Evolutionary conservation across 2,113 vertebrate species (phyloP), one percentile per base, ranked within the genome.

Genomic region (Cryptotis parvus): DNA sequence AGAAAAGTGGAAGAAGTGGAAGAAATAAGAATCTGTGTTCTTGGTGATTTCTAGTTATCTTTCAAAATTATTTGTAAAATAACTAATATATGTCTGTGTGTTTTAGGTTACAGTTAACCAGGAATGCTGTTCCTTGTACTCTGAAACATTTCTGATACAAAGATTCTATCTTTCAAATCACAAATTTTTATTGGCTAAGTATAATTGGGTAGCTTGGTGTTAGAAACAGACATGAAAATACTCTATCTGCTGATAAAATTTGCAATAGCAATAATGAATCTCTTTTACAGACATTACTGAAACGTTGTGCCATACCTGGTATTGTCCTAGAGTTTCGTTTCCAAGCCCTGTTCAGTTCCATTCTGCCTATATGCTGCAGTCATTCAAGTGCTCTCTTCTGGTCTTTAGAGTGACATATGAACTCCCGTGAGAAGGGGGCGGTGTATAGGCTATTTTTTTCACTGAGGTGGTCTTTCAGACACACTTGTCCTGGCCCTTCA

Each of bases 151-250:
- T 92, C 43, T 81, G 37, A 37, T 52, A 41, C 6, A 76, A 75
- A 52, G 41, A 27, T 82, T 9, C 29, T 9, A 12, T 72, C 29
- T 87, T 83, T 39, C 43, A 91, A 89, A 68, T 39, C 68, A 69
- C 6, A 49, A 7, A 49, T 69, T 52, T 91, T 77, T 39, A 73
- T 37, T 89, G 63, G 35, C 58, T 66, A 26, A 61, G 91, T 89
- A 86, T 74, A 68, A 66, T 77, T 18, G 6, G 29, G 2, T n/a
- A 29, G 5, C 7, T 41, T 39, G 0, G 22, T n/a, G 39, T 69
- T 52, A 18, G 37, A 79, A 89, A 78, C 9, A 73, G 16, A 14
- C 35, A 24, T 6, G 85, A 91, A 63, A 31, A 18, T 0, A 43
- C 35, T 35, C 31, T 45, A 61, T 26, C 91, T 66, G 69, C 35